Conservation (phyloP, 2,888 invertebrate genomes). For the Masnerella sp. region DNA sequence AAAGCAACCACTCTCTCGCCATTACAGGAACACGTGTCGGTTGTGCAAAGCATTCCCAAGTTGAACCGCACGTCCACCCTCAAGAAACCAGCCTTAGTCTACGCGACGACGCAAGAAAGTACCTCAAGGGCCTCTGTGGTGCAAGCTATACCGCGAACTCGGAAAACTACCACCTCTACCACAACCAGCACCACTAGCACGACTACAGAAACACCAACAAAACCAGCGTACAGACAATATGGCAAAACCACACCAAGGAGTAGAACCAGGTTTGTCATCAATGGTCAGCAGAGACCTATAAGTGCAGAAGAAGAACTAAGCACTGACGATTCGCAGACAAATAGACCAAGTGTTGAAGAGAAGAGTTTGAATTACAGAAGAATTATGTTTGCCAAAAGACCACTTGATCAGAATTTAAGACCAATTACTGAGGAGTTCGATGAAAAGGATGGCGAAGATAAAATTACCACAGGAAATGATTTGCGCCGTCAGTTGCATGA, state of each 20-base stretch:
- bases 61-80: conserved; percentile 78
- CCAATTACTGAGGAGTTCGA: conserved; percentile 77
- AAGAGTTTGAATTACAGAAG: conserved; percentile 66
- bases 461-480: conserved; percentile 79
- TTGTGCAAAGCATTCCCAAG: conserved; percentile 74
- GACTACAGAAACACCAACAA: conserved; percentile 73
- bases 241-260: conserved; percentile 67
- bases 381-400: conserved; percentile 72
- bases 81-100: conserved; percentile 73
- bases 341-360: conserved; percentile 69
- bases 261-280: conserved; percentile 71
- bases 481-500: conserved; percentile 82
- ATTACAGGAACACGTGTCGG: conserved; percentile 77
- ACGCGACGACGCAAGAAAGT: conserved; percentile 79
- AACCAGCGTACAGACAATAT: conserved; percentile 70
- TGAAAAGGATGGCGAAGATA: conserved; percentile 76
- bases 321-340: conserved; percentile 72
- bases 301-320: conserved; percentile 66
- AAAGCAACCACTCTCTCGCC: conserved; percentile 78
- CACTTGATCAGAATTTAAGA: conserved; percentile 72
- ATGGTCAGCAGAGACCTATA: conserved; percentile 71
- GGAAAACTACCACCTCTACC: conserved; percentile 74
- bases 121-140: conserved; percentile 82
- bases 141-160: conserved; percentile 82
- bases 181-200: conserved; percentile 70